phyloP scores from a whole-genome alignment of 2,888 invertebrate species.

The Parnassius smintheus region DNA sequence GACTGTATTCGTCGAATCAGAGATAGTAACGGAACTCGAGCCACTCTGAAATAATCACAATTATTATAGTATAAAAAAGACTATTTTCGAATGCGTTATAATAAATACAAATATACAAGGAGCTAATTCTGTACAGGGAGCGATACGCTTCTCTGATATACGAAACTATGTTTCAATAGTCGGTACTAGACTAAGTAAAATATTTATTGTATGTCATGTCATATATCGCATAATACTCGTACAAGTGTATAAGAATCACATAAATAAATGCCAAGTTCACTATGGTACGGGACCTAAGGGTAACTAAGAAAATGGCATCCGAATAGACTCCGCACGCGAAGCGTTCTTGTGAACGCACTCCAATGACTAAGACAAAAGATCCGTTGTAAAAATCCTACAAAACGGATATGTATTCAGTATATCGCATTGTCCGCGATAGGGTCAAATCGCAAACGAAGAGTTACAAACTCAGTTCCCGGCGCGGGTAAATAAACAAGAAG shows the following conservation, averaged over 20 bases:
- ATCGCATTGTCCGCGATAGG: conserved; percentile 46
- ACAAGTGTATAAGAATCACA: conserved; percentile 72
- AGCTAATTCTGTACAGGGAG: conserved; percentile 64
- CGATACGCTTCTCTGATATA: conserved; percentile 53
- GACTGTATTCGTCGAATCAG: conserved; percentile 64
- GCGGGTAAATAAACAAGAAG: conserved; percentile 16
- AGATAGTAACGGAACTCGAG: conserved; percentile 77
- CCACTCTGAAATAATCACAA: conserved; percentile 73
- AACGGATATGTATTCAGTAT: conserved; percentile 66
- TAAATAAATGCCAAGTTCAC: conserved; percentile 79
- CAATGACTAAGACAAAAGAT: conserved; percentile 42
- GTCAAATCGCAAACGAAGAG: conserved; percentile 17
- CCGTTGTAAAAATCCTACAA: conserved; percentile 53
- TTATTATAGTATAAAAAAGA: conserved; percentile 56
- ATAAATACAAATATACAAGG: conserved; percentile 66
- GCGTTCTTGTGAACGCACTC: conserved; percentile 14
- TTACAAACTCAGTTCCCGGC: conserved; percentile 26
- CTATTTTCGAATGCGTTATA: conserved; percentile 55
- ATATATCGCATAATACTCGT: conserved; percentile 71
- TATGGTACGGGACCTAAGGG: conserved; percentile 75
- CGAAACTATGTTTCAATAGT: conserved; percentile 65
- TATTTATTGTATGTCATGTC: conserved; percentile 77
- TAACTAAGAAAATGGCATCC: conserved; percentile 79
- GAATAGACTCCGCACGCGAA: conserved; percentile 51
- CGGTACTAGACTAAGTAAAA: conserved; percentile 62